phyloP scores from a whole-genome alignment of 2,113 vertebrate species.

The Petrocephalus microphthalmus region DNA sequence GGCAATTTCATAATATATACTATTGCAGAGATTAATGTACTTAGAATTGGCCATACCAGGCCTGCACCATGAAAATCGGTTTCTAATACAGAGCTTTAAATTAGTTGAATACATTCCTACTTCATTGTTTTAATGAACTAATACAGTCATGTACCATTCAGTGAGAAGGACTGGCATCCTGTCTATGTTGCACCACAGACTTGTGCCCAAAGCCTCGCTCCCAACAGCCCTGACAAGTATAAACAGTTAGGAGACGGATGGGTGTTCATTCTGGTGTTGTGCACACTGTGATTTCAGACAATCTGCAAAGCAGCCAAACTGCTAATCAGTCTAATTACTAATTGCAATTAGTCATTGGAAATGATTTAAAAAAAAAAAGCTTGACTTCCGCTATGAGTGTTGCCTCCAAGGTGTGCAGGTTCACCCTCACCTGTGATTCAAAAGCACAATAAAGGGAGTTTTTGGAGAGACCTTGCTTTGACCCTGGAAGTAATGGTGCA shows the following conservation, averaged over 20 bases:
- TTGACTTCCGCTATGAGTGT: background rate
- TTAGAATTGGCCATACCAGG: background rate
- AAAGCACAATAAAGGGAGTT: background rate
- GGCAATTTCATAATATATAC: background rate
- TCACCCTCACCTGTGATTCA: background rate
- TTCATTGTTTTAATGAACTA: background rate
- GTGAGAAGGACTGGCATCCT: background rate
- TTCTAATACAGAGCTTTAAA: background rate
- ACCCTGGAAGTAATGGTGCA: background rate
- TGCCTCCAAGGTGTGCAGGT: background rate
- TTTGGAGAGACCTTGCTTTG: constrained; percentile 6
- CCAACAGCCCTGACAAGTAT: background rate
- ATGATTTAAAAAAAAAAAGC: background rate
- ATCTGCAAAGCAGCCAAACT: background rate
- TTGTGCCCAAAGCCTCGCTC: background rate
- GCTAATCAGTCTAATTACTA: background rate
- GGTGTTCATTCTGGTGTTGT: background rate
- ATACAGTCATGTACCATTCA: background rate
- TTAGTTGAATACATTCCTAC: background rate
- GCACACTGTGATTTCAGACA: background rate
- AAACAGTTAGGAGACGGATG: background rate
- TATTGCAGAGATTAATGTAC: background rate
- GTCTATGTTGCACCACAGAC: background rate
- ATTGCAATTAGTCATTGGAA: background rate
- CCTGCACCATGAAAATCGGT: background rate